These are phyloP conservation scores for Melanotaenia boesemani DNA, from an alignment of 2,797 vertebrate genomes.

Conservation along the genomic window DNA sequence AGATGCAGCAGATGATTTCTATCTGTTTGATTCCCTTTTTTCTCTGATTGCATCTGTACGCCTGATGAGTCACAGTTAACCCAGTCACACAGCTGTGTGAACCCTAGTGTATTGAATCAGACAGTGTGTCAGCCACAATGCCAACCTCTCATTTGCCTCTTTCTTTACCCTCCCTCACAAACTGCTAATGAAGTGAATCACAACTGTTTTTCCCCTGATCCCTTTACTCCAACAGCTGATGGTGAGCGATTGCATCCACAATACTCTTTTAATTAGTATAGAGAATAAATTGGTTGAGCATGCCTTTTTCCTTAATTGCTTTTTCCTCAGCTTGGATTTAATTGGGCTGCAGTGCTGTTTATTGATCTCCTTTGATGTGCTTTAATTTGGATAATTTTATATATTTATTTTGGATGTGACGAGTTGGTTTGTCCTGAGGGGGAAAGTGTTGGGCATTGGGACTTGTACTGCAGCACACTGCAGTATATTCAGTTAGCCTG, in stretches of 20 bases:
- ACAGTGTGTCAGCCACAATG: conserved; percentile 45
- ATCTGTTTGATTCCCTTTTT: conserved; percentile 69
- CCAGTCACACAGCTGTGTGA: conserved; percentile 73
- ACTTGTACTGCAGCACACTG: conserved; percentile 53
- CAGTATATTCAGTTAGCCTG: conserved; percentile 41
- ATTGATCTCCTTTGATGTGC: conserved; percentile 87
- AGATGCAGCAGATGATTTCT: conserved; percentile 47
- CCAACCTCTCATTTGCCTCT: conserved; percentile 47
- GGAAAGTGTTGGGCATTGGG: conserved; percentile 29
- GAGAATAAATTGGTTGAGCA: conserved; percentile 87
- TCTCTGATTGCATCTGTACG: conserved; percentile 70
- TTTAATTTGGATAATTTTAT: conserved; percentile 87
- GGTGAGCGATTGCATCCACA: conserved; percentile 86
- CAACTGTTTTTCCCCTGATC: conserved; percentile 77
- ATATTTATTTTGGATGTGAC: conserved; percentile 81
- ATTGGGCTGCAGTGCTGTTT: conserved; percentile 86
- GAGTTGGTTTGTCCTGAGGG: conserved; percentile 71
- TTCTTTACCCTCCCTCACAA: conserved; percentile 59
- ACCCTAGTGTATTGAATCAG: conserved; percentile 63
- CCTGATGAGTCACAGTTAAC: conserved; percentile 79
- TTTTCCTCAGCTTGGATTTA: conserved; percentile 85
- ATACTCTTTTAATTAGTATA: conserved; percentile 88
- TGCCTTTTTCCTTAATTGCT: conserved; percentile 88
- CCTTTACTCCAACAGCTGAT: conserved; percentile 84
- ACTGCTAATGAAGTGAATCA: conserved; percentile 81